These are phyloP conservation scores for Acleris emargana DNA, from an alignment of 2,888 invertebrate genomes.

Conservation along the genomic window DNA sequence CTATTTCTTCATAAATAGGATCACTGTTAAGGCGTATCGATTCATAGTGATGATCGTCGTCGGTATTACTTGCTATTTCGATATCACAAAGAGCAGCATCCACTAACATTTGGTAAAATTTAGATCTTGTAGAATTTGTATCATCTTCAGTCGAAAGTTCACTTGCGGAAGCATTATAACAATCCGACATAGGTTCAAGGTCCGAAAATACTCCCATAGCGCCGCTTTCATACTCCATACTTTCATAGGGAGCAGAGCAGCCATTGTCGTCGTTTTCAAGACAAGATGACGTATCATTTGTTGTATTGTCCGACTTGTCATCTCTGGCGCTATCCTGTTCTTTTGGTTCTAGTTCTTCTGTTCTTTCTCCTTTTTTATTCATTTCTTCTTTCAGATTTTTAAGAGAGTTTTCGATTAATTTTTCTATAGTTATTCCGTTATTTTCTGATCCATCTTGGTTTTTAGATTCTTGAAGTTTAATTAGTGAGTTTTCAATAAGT, in stretches of 20 bases:
- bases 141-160: conserved; percentile 87
- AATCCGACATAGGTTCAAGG: conserved; percentile 86
- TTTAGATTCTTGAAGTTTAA: conserved; percentile 82
- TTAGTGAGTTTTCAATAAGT: conserved; percentile 86
- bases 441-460: conserved; percentile 74
- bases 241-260: conserved; percentile 89
- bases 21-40: conserved; percentile 87
- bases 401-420: conserved; percentile 77
- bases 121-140: conserved; percentile 85
- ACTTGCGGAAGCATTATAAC: conserved; percentile 88
- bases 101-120: conserved; percentile 89
- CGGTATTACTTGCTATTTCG: conserved; percentile 84
- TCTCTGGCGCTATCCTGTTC: conserved; percentile 52
- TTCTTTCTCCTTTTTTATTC: conserved; percentile 45
- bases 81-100: conserved; percentile 88
- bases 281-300: conserved; percentile 52
- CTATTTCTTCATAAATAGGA: conserved; percentile 91
- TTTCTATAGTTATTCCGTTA: conserved; percentile 76
- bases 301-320: conserved; percentile 51
- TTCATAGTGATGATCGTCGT: conserved; percentile 89
- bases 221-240: conserved; percentile 88
- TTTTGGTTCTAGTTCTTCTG: conserved; percentile 51
- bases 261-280: conserved; percentile 79
- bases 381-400: conserved; percentile 72
- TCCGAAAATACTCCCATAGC: conserved; percentile 79